Evolutionary conservation across 2,797 vertebrate species (phyloP).

Genomic region (Stomatorhinus walkeri): DNA sequence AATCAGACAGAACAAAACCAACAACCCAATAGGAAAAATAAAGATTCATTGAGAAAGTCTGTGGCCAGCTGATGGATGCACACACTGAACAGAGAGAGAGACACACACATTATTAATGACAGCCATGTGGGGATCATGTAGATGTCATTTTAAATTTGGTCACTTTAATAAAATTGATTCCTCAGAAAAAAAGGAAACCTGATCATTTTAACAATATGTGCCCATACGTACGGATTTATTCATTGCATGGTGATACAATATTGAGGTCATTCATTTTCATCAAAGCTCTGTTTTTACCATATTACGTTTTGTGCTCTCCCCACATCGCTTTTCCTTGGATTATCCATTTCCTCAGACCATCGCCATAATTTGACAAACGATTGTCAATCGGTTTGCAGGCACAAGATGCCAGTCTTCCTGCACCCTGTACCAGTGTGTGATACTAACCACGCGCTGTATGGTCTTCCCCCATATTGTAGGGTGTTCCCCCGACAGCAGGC

Average conservation of each 20-base stretch:
- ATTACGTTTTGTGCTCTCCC: neutral
- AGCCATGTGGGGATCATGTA: constrained; percentile 35
- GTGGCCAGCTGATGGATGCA: constrained; percentile 47
- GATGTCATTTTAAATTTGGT: constrained; percentile 33
- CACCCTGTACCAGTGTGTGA: neutral
- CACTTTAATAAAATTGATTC: neutral
- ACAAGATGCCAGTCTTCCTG: neutral
- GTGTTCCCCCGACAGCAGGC: neutral
- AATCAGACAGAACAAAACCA: constrained; percentile 62
- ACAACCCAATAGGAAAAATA: constrained; percentile 51
- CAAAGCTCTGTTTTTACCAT: neutral
- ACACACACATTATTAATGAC: constrained; percentile 55
- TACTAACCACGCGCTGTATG: neutral
- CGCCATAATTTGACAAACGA: neutral
- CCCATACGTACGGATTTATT: neutral
- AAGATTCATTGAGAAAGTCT: constrained; percentile 57
- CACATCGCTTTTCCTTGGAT: neutral
- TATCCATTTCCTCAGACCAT: neutral
- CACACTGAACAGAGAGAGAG: constrained; percentile 51
- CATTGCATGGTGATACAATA: neutral
- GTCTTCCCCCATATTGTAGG: neutral
- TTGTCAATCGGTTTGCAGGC: neutral
- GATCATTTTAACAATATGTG: neutral
- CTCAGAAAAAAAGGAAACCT: neutral
- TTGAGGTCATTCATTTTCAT: neutral